A percentile compares a stretch with the other conserved stretches of the same genome.
Conservation (phyloP, 2,113 vertebrate genomes). For the Mungos mungo region DNA sequence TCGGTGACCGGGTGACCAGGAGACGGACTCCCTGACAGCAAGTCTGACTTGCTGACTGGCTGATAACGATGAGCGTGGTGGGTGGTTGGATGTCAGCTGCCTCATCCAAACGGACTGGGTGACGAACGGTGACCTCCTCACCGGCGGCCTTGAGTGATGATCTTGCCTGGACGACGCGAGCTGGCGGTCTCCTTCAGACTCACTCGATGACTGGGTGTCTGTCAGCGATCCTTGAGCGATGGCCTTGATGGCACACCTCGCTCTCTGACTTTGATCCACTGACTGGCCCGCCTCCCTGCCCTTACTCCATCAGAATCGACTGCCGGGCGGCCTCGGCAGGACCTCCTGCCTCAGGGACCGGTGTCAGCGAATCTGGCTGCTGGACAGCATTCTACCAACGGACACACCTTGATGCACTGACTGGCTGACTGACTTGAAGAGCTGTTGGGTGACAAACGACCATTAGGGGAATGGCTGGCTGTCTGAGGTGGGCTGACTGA, state of each 20-base stretch:
- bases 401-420: neutral
- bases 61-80: neutral
- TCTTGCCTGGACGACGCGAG: neutral
- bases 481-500: neutral
- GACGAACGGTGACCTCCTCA: neutral
- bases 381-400: neutral
- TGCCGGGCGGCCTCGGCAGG: rapidly evolving
- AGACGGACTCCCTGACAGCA: too few relatives aligned
- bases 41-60: neutral
- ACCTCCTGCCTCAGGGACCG: too few relatives aligned
- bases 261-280: neutral
- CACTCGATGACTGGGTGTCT: neutral
- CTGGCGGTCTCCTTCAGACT: neutral
- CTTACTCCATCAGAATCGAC: neutral
- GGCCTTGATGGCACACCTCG: neutral
- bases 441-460: neutral
- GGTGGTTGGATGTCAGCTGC: neutral
- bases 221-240: neutral
- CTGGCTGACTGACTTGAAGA: neutral
- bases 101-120: neutral
- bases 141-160: too few relatives aligned
- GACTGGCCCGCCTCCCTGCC: too few relatives aligned
- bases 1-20: neutral
- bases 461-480: neutral
- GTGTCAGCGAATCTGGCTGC: neutral